These are phyloP conservation scores for Amphimallon solstitiale DNA, from an alignment of 2,888 invertebrate genomes.

Conservation along the genomic window DNA sequence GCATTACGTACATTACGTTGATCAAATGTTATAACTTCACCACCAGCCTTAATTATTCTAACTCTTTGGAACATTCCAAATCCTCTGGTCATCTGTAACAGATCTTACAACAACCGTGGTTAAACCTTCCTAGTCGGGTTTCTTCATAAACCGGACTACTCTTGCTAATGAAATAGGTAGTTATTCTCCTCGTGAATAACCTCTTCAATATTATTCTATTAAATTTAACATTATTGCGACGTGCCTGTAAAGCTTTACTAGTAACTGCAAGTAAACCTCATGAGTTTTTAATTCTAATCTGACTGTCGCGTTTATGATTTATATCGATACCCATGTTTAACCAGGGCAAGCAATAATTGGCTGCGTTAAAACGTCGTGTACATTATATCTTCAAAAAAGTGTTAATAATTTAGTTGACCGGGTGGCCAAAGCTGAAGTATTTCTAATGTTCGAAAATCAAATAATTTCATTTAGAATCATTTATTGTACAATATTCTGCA, in stretches of 20 bases:
- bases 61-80: constrained; percentile 93
- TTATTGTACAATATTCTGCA: no score
- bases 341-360: constrained; percentile 46
- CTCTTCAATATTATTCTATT: constrained; percentile 94
- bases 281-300: constrained; percentile 98
- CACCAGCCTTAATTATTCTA: constrained; percentile 93
- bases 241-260: constrained; percentile 94
- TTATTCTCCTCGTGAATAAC: constrained; percentile 95
- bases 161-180: constrained; percentile 94
- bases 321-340: constrained; percentile 90
- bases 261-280: constrained; percentile 96
- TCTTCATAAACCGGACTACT: constrained; percentile 86
- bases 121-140: constrained; percentile 85
- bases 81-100: constrained; percentile 93
- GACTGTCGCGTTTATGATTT: constrained; percentile 98
- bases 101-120: constrained; percentile 95
- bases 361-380: no score
- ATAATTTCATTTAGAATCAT: no score
- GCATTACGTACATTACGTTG: constrained; percentile 96
- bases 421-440: no score
- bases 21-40: constrained; percentile 97
- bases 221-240: constrained; percentile 96
- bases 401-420: no score
- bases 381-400: no score
- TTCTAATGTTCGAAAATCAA: no score